Percentiles rank a stretch among this genome's conserved stretches.
Evolutionary conservation across 1,140 invertebrate genomes (phyloP).

Genomic region (Armadillidium nasatum): DNA sequence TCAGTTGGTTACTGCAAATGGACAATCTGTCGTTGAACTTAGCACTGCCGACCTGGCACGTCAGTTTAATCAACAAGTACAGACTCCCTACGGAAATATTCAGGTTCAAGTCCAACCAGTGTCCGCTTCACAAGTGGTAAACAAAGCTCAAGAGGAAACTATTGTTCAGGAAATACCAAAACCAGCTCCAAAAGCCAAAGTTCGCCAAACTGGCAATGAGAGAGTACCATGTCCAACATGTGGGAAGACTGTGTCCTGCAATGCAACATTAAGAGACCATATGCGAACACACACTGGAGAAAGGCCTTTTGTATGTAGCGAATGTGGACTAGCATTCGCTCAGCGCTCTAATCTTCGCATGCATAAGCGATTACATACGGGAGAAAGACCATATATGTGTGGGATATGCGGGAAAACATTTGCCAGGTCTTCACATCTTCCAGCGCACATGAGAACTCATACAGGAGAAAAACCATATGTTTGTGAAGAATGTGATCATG

Average conservation of each 20-base stretch:
- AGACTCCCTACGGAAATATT: conserved; percentile 42
- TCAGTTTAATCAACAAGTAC: conserved; percentile 44
- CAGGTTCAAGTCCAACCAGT: conserved; percentile 42
- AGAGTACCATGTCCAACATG: conserved; percentile 51
- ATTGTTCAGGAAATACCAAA: background rate
- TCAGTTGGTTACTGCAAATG: conserved; percentile 37
- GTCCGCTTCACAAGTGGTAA: conserved; percentile 8
- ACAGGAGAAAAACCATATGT: conserved; percentile 44
- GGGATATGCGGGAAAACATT: conserved; percentile 45
- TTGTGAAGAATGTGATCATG: conserved; percentile 43
- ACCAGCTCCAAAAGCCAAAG: background rate
- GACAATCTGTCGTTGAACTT: conserved; percentile 39
- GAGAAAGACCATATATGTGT: conserved; percentile 45
- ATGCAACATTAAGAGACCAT: conserved; percentile 44
- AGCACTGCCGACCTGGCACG: conserved; percentile 41
- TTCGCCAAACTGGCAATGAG: conserved; percentile 37
- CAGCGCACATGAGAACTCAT: conserved; percentile 45
- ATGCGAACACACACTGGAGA: conserved; percentile 47
- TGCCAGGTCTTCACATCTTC: conserved; percentile 41
- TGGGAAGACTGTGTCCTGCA: conserved; percentile 46
- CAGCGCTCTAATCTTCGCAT: conserved; percentile 43
- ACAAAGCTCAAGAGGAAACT: conserved; percentile 4
- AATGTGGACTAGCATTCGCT: conserved; percentile 43
- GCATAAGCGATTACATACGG: conserved; percentile 45
- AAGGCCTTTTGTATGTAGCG: conserved; percentile 44